These are phyloP conservation scores for Danio choprae DNA, from an alignment of 2,797 vertebrate species.

Conservation along the genomic window DNA sequence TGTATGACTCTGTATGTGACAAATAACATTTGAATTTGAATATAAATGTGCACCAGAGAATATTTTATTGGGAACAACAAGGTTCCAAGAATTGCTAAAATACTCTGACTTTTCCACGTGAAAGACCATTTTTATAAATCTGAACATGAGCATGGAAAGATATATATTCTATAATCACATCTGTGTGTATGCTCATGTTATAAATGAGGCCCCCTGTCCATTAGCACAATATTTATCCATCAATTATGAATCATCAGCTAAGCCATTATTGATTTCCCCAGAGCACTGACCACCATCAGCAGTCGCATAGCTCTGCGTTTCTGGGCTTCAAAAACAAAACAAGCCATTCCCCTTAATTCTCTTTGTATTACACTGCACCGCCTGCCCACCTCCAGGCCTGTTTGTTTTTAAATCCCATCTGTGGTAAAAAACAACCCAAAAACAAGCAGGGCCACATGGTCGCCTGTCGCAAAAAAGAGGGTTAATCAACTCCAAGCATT, in stretches of 20 bases:
- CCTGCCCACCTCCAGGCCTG: conserved; percentile 50
- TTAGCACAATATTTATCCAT: conserved; percentile 9
- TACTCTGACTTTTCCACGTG: too few species aligned
- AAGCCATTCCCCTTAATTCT: conserved; percentile 44
- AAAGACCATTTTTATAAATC: too few species aligned
- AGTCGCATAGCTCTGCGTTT: conserved; percentile 44
- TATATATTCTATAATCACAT: too few species aligned
- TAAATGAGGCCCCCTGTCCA: too few species aligned
- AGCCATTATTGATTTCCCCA: conserved; percentile 52
- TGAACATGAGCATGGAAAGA: too few species aligned
- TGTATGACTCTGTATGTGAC: too few species aligned
- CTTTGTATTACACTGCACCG: conserved; percentile 48
- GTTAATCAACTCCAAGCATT: conserved; percentile 14
- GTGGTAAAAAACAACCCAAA: too few species aligned
- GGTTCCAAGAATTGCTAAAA: too few species aligned
- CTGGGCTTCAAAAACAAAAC: conserved; percentile 56
- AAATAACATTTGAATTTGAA: too few species aligned
- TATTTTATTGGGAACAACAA: too few species aligned
- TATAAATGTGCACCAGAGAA: too few species aligned
- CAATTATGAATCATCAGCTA: conserved; percentile 43
- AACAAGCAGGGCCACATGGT: conserved; percentile 50
- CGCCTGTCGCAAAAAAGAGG: not conserved
- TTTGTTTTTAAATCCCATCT: conserved; percentile 60
- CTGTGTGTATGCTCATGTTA: too few species aligned
- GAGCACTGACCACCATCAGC: conserved; percentile 28